Base-by-base conservation (phyloP, 2,113 vertebrate genomes). In the Eretmochelys imbricata region DNA sequence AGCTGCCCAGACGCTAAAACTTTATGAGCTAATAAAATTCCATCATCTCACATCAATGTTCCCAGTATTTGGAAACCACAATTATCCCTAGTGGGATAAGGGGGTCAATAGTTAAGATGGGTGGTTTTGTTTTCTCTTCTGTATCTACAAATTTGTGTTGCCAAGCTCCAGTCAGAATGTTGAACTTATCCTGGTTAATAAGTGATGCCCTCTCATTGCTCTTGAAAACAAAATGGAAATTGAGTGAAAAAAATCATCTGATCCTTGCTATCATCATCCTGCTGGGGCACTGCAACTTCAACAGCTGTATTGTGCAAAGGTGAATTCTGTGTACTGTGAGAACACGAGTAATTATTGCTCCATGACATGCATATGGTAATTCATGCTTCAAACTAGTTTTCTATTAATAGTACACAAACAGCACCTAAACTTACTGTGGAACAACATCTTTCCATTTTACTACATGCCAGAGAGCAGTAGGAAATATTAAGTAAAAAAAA, bases 381-480 rank as follows among this genome's bases (percentile, higher is more conserved):
- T 96, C 96, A 97, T 94, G 83, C 94, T 95, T 94, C 95, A 93
- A 93, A 89, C 92, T 95, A 91, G 95, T 86, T 91, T 91, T 94
- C 96, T 96, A 96, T 97, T 97, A 95, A 96, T 96, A 97, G 96
- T 83, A 82, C 89, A 84, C 51, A 93, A 91, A 97, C 88, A 95
- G 48, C 83, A 84, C 92, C 96, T 96, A 95, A 97, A 96, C 95
- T 93, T 97, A 96, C 94, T 38, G 93, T 81, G 96, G 87, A 96
- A 93, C 93, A 94, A 90, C 92, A 89, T 38, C n/a, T 72, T 96
- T 79, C 96, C 91, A 14, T 86, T 80, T 89, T 80, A 92, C 94
- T 92, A 95, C 93, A 65, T 81, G 92, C 89, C 92, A 88, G 94
- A 90, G 38, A 93, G 93, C 76, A 38, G 38, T 95, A 88, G 76